Percentiles rank a stretch among this genome's conserved stretches.
These are phyloP conservation scores for Rhagium mordax DNA, from an alignment of 2,888 invertebrate genomes.

Conservation along the genomic window DNA sequence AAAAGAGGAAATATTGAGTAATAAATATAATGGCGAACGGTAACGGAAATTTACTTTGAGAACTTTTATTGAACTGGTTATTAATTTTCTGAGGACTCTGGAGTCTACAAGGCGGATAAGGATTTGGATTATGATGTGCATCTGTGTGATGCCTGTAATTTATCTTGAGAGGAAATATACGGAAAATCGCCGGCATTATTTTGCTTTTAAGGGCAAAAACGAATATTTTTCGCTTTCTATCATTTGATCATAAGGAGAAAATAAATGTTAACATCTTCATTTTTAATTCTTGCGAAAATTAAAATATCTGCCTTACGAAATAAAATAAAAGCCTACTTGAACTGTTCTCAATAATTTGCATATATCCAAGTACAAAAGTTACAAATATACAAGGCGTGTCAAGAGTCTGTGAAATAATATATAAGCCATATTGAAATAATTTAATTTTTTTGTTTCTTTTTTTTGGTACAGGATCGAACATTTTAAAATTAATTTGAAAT, in stretches of 20 bases:
- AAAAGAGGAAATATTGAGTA: slow-evolving; percentile 59
- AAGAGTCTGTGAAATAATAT: too few species aligned
- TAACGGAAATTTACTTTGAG: slow-evolving; percentile 65
- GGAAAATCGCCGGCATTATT: neutral
- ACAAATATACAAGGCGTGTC: too few species aligned
- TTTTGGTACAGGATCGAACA: too few species aligned
- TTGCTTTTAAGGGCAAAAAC: neutral
- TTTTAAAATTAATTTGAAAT: too few species aligned
- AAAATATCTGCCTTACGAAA: too few species aligned
- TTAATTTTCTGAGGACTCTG: slow-evolving; percentile 58
- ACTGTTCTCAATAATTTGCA: too few species aligned
- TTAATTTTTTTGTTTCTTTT: too few species aligned
- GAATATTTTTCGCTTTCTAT: neutral
- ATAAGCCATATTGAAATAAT: too few species aligned
- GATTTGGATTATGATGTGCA: slow-evolving; percentile 51
- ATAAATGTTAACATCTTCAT: too few species aligned
- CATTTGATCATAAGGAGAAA: neutral
- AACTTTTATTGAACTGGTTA: slow-evolving; percentile 66
- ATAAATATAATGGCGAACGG: slow-evolving; percentile 64
- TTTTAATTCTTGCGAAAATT: too few species aligned
- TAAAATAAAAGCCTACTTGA: too few species aligned
- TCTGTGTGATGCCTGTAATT: slow-evolving; percentile 44
- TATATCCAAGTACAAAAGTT: too few species aligned
- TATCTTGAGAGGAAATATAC: slow-evolving; percentile 5
- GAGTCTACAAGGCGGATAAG: slow-evolving; percentile 51